Percentiles rank a stretch among this genome's conserved stretches.
Conservation (phyloP, 1,140 invertebrate species). For the Drosophila ambigua region DNA sequence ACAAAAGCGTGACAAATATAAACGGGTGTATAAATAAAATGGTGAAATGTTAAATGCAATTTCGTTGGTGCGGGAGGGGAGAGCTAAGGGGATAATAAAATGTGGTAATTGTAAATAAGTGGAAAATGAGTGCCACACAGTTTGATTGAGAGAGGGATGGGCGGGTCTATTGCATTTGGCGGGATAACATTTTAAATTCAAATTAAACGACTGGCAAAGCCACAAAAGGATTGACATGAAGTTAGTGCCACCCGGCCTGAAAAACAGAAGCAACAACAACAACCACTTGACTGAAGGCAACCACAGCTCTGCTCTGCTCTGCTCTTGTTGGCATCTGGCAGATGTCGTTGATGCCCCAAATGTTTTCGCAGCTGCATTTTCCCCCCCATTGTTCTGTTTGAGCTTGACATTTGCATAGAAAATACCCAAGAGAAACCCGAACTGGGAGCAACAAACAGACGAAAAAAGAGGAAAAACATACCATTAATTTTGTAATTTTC, state of each 20-base stretch:
- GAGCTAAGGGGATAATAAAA: constrained; percentile 59
- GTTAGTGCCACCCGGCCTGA: constrained; percentile 61
- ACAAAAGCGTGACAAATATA: constrained; percentile 81
- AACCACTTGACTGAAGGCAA: constrained; percentile 53
- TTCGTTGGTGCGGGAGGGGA: background rate
- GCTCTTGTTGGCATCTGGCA: constrained; percentile 50
- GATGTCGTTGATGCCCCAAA: constrained; percentile 31
- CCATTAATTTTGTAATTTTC: constrained; percentile 53
- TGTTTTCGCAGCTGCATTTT: constrained; percentile 41
- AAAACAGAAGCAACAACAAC: constrained; percentile 39
- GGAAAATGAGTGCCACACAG: constrained; percentile 67
- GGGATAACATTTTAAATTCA: constrained; percentile 81
- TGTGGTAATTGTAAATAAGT: constrained; percentile 83
- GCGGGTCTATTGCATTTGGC: constrained; percentile 63
- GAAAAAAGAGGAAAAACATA: constrained; percentile 6
- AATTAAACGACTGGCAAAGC: constrained; percentile 80
- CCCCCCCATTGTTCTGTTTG: constrained; percentile 60
- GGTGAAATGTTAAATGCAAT: constrained; percentile 51
- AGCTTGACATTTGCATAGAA: constrained; percentile 70
- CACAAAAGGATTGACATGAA: constrained; percentile 81
- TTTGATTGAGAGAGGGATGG: background rate
- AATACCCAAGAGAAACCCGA: constrained; percentile 30
- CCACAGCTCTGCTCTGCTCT: constrained; percentile 56
- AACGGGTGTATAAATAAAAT: constrained; percentile 80
- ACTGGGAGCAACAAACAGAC: constrained; percentile 6